A percentile compares a stretch with the other conserved stretches of the same genome.
These are phyloP conservation scores for Ptychadena robeensis DNA, from an alignment of 2,797 vertebrate species.

Conservation along the genomic window DNA sequence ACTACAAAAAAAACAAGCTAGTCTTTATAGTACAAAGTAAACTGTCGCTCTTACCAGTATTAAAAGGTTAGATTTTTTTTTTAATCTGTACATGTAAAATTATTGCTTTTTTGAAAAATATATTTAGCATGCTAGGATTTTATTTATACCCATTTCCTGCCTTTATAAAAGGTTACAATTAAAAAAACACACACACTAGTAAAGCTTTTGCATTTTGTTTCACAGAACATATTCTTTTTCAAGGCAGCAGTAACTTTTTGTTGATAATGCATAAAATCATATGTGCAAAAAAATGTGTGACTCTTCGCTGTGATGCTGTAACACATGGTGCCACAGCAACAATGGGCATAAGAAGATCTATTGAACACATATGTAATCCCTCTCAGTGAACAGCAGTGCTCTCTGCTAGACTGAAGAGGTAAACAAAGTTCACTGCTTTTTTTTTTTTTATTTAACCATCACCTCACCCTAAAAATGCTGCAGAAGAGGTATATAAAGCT, in stretches of 20 bases:
- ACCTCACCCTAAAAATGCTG: conserved; percentile 71
- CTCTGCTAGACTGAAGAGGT: conserved; percentile 23
- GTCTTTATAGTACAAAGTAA: conserved; percentile 77
- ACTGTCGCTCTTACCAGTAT: conserved; percentile 78
- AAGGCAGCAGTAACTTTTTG: conserved; percentile 81
- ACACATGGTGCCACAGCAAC: conserved; percentile 77
- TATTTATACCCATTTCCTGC: conserved; percentile 75
- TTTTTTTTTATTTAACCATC: conserved; percentile 73
- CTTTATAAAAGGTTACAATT: conserved; percentile 83
- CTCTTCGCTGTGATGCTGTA: conserved; percentile 74
- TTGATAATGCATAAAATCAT: conserved; percentile 82
- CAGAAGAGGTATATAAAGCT: conserved; percentile 85
- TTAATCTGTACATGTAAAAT: conserved; percentile 85
- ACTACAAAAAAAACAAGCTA: conserved; percentile 77
- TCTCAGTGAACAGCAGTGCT: neutral
- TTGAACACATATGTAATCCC: conserved; percentile 67
- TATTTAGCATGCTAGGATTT: conserved; percentile 80
- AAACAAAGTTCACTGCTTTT: conserved; percentile 73
- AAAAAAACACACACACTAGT: conserved; percentile 77
- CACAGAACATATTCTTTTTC: conserved; percentile 74
- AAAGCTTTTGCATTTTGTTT: conserved; percentile 79
- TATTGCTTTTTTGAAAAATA: conserved; percentile 87
- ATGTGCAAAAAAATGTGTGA: conserved; percentile 82
- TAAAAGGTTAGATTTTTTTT: conserved; percentile 77
- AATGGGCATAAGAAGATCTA: conserved; percentile 73